A percentile compares a stretch with the other conserved stretches of the same genome.
Evolutionary conservation across 2,797 vertebrate species (phyloP).

Genomic region (Hydrophis major): DNA sequence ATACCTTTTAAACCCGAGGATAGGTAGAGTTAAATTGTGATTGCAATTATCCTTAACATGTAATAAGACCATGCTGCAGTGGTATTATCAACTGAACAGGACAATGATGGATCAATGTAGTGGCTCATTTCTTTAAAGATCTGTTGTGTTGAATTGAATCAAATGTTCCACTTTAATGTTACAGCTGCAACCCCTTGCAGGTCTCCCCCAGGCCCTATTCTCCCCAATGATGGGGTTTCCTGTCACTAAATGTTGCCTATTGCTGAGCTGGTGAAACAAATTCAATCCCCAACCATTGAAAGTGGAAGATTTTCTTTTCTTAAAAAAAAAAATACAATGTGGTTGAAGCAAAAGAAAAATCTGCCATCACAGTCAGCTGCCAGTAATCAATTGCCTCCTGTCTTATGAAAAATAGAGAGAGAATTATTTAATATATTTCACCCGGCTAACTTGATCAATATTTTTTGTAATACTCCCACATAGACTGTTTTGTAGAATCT

Average conservation of each 20-base stretch:
- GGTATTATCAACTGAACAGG: background rate
- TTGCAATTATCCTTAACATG: background rate
- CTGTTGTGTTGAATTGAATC: background rate
- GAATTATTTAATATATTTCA: background rate
- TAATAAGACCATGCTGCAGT: background rate
- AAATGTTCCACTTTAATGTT: background rate
- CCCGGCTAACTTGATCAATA: background rate
- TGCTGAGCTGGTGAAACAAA: background rate
- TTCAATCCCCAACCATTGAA: background rate
- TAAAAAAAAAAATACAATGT: too few relatives aligned
- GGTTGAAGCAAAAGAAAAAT: background rate
- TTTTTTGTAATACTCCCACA: constrained; percentile 21
- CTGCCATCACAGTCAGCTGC: background rate
- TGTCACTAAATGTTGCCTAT: background rate
- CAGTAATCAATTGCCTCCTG: background rate
- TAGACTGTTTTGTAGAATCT: background rate
- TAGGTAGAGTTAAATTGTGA: background rate
- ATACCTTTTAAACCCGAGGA: background rate
- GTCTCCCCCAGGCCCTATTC: background rate
- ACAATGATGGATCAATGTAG: background rate
- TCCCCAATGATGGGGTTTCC: background rate
- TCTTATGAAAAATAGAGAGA: background rate
- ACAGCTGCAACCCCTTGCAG: background rate
- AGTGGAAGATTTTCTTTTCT: background rate
- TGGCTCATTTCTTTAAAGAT: background rate